Conservation (phyloP, 2,113 vertebrate genomes). For the Psephotus haematonotus region DNA sequence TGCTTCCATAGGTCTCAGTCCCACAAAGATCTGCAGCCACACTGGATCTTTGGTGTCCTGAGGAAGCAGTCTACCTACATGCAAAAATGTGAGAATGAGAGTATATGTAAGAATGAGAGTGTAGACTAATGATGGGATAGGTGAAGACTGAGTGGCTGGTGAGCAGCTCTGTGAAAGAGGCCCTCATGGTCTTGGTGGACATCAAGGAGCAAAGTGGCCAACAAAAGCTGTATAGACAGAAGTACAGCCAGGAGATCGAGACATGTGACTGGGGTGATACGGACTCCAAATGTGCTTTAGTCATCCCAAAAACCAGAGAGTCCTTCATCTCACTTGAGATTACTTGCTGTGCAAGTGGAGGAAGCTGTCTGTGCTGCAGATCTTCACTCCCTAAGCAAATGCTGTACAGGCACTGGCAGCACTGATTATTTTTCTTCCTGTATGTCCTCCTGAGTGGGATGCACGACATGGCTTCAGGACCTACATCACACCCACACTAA, state of each 20-base stretch:
- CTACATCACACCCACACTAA: background rate
- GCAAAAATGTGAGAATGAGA: fast-evolving
- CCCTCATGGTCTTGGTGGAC: background rate
- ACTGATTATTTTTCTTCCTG: background rate
- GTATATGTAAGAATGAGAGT: background rate
- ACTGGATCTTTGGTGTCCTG: background rate
- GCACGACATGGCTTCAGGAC: background rate
- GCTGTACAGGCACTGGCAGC: background rate
- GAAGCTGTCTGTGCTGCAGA: background rate
- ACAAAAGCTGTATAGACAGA: background rate
- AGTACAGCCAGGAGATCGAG: background rate
- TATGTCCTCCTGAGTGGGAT: background rate
- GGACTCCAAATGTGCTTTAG: background rate
- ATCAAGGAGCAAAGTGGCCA: background rate
- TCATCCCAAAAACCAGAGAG: background rate
- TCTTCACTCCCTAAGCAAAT: background rate
- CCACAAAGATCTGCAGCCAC: background rate
- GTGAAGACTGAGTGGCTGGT: background rate
- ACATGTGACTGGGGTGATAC: fast-evolving
- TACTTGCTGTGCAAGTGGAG: background rate
- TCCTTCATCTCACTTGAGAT: background rate
- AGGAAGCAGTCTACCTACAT: background rate
- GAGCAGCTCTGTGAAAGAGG: background rate
- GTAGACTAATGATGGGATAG: background rate
- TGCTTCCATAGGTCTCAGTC: background rate